Base-by-base conservation (phyloP, 2,888 invertebrate species). In the Apamea anceps region DNA sequence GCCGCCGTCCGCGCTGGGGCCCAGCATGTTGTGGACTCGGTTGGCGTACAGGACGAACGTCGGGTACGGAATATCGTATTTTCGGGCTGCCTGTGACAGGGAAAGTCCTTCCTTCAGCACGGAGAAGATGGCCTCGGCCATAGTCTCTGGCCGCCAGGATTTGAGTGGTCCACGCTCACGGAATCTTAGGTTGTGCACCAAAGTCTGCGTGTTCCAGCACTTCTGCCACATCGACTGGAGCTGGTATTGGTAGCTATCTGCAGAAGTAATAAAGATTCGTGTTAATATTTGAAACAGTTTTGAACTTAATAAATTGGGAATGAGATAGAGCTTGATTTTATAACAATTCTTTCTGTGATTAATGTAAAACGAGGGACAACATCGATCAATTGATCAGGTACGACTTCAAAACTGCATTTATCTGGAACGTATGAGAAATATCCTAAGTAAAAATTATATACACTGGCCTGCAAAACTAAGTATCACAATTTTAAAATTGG, bases 161-260 rank as follows among this genome's bases (percentile, higher is more conserved):
- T 99, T 99, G 82, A 99, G 97, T 0, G 99, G 99, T 5, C 99
- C 99, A 80, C 99, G 98, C 96, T 99, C 99, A 72, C 99, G 98
- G 97, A 99, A 99, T 90, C 99, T 98, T 93, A 99, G 97, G 94
- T 99, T 99, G 96, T 99, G 99, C 90, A 99, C 98, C 92, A 99
- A 97, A 92, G 98, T 98, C 96, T 99, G 99, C 89, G 99, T 99
- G 96, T 98, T 99, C 99, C 99, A 99, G 96, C 99, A 99, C 95
- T 99, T 99, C 96, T 99, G 99, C 99, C 99, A 99, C 98, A 99
- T 98, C 80, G 98, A 99, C 96, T 99, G 99, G 94, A 99, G 97
- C 96, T 99, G 99, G 96, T 99, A 99, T 96, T 99, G 99, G 97
- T 99, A 99, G 97, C 99, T 99, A 97, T 99, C 99, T 98, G 98